Conservation (phyloP, 1,140 invertebrate species). For the Cyphomyrmex costatus region DNA sequence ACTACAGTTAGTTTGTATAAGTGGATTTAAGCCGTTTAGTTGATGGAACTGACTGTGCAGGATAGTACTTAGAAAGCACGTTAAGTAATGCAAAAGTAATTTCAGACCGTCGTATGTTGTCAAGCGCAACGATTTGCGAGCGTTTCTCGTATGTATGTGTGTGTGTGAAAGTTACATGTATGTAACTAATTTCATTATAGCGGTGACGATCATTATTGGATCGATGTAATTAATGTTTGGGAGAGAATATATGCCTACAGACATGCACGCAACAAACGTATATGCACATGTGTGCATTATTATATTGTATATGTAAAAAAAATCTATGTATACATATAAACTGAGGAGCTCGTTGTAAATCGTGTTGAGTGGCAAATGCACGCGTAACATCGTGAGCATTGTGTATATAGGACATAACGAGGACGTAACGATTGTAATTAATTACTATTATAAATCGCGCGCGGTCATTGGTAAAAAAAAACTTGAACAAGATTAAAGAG, state of each 20-base stretch:
- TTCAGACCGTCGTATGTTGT: constrained; percentile 61
- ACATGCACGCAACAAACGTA: constrained; percentile 54
- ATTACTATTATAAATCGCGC: constrained; percentile 41
- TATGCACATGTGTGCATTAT: constrained; percentile 18
- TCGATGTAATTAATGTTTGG: constrained; percentile 67
- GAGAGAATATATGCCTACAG: constrained; percentile 65
- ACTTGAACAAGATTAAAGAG: neutral
- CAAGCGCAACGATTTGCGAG: constrained; percentile 4
- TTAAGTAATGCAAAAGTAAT: constrained; percentile 75
- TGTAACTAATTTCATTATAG: constrained; percentile 62
- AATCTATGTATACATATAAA: constrained; percentile 9
- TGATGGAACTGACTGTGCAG: constrained; percentile 50
- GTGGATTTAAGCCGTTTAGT: constrained; percentile 67
- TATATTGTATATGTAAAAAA: constrained; percentile 22
- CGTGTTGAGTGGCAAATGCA: constrained; percentile 77
- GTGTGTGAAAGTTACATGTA: constrained; percentile 40
- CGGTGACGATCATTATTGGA: constrained; percentile 49
- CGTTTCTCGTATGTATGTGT: constrained; percentile 18
- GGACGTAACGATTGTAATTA: constrained; percentile 28
- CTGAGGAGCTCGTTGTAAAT: constrained; percentile 74
- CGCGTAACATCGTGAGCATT: constrained; percentile 73
- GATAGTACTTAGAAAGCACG: constrained; percentile 36
- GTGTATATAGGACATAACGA: constrained; percentile 60
- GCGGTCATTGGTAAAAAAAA: neutral
- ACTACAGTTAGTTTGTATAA: constrained; percentile 71